Base-by-base conservation (phyloP, 2,797 vertebrate species). In the Menidia menidia region DNA sequence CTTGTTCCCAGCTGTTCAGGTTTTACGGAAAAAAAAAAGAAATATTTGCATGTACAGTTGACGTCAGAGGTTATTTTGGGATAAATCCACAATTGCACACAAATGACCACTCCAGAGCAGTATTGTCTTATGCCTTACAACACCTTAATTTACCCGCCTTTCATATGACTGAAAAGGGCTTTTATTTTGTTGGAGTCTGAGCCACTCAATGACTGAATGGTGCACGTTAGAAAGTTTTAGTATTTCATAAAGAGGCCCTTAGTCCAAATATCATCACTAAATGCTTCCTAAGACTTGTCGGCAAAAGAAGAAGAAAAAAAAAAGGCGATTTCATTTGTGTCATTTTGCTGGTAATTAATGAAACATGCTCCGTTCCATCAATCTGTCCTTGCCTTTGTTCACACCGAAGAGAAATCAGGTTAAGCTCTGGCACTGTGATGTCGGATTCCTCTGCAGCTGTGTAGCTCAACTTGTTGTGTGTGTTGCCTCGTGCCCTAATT, bases 401-500 rank as follows among this genome's bases (percentile, higher is more conserved):
- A 82, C 87, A 78, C 73, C 73, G 86, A 87, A 90, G 85, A 84
- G 89, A 89, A 93, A 94, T 90, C 87, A 91, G 92, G 89, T 92
- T 93, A 92, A 93, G 88, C 89, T 85, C 78, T 82, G 73, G 77
- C 84, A 16, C 82, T 76, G 61, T 75, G 80, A 87, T 82, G 73
- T 80, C 81, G 84, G 45, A 81, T 79, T 81, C 77, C 69, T 59
- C 69, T 45, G 76, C 45, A 16, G 63, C 82, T 79, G 71, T 39
- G 64, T 39, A 65, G 81, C 68, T 58, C 87, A 87, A 78, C 90
- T 91, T 93, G 91, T 93, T 92, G 87, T 86, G 88, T 86, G 88
- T 65, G 86, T 84, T 73, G 86, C 88, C 85, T 91, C 72, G 83
- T 93, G 93, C 78, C 93, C 94, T 94, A 94, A 95, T 95, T 95